phyloP scores from a whole-genome alignment of 2,888 invertebrate genomes.

The Lasius fuliginosus region DNA sequence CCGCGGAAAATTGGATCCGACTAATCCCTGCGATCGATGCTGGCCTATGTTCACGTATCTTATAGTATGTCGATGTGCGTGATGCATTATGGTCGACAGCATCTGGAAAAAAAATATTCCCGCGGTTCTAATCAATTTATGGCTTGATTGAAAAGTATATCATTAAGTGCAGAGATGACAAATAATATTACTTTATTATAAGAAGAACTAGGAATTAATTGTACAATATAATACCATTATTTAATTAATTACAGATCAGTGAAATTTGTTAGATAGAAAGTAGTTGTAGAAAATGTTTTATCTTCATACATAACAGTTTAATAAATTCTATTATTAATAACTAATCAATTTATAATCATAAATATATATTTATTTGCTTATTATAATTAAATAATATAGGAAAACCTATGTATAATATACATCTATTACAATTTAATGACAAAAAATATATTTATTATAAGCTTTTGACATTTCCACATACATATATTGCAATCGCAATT shows the following conservation, averaged over 20 bases:
- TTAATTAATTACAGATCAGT: not conserved
- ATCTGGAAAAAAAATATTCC: slow-evolving; percentile 57
- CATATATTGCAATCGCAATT: not conserved
- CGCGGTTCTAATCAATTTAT: slow-evolving; percentile 26
- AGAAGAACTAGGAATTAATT: not conserved
- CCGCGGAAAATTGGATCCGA: slow-evolving; percentile 79
- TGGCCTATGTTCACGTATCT: slow-evolving; percentile 69
- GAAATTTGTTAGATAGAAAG: not conserved
- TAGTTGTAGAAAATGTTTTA: not conserved
- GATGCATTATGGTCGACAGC: slow-evolving; percentile 63
- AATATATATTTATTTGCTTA: not conserved
- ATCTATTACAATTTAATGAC: not conserved
- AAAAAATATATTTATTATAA: not conserved
- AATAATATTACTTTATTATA: not conserved
- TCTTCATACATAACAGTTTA: not conserved
- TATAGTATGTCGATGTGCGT: slow-evolving; percentile 59
- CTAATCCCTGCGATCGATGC: slow-evolving; percentile 81
- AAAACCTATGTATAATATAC: not conserved
- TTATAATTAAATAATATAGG: not conserved
- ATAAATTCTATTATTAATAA: not conserved
- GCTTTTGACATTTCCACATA: not conserved
- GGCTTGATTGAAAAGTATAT: not conserved
- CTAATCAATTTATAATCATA: not conserved
- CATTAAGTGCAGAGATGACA: not conserved
- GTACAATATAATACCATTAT: not conserved